Conservation (phyloP, 1,140 invertebrate species). For the Aphelenchoides besseyi region DNA sequence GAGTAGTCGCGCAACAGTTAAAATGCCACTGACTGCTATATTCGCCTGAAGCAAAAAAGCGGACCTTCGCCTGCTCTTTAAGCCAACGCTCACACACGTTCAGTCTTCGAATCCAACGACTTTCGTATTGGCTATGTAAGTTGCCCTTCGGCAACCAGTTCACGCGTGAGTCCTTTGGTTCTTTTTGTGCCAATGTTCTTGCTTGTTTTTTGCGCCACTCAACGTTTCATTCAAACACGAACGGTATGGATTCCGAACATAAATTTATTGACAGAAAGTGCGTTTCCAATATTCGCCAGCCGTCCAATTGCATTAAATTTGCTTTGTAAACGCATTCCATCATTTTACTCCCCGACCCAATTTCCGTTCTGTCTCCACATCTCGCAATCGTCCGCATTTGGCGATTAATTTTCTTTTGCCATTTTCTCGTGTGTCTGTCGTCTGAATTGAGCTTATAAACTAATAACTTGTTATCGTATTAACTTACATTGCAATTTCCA, state of each 20-base stretch:
- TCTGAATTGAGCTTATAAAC: constrained; percentile 1
- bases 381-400: neutral
- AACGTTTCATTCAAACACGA: neutral
- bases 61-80: neutral
- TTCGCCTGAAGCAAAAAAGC: neutral
- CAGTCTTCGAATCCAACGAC: neutral
- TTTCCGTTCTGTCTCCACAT: neutral
- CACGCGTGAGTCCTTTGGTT: neutral
- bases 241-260: neutral
- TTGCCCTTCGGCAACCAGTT: neutral
- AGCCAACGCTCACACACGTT: neutral
- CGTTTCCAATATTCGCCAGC: neutral
- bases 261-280: neutral
- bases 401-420: neutral
- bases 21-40: neutral
- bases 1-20: neutral
- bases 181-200: neutral
- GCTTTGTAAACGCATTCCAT: neutral
- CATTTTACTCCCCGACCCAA: neutral
- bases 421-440: neutral
- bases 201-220: neutral
- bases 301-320: too few relatives aligned
- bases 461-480: neutral
- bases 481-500: neutral
- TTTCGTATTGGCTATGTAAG: neutral